Conservation (phyloP, 2,113 vertebrate genomes). For the Ailuropoda melanoleuca region DNA sequence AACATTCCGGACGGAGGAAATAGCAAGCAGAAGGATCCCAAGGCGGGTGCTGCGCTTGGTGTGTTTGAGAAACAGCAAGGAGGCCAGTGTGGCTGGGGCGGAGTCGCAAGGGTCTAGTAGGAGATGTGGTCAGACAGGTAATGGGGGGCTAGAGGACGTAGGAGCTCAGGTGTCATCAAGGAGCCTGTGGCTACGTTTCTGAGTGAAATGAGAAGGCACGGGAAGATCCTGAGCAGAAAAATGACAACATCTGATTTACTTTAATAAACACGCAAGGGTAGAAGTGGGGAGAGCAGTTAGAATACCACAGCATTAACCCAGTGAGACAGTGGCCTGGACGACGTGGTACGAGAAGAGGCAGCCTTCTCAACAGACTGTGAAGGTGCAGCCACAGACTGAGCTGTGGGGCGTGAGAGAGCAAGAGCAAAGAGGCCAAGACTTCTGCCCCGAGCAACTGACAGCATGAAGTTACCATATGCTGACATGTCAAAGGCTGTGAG, state of each 20-base stretch:
- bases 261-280: background rate
- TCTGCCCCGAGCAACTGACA: background rate
- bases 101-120: background rate
- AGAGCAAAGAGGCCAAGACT: background rate
- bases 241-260: background rate
- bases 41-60: background rate
- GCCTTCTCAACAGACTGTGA: background rate
- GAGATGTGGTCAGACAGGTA: background rate
- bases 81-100: background rate
- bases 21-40: background rate
- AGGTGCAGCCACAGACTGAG: background rate
- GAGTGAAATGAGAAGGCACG: background rate
- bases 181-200: background rate
- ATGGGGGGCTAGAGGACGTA: no score
- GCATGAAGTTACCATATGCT: background rate
- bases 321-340: background rate
- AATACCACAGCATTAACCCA: background rate
- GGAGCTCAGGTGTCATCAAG: background rate
- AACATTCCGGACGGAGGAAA: background rate
- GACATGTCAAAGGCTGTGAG: background rate
- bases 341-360: background rate
- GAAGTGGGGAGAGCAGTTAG: background rate
- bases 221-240: background rate
- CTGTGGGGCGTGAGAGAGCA: background rate
- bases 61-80: background rate